A percentile compares a stretch with the other conserved stretches of the same genome.
phyloP scores from a whole-genome alignment of 2,888 invertebrate genomes.

The Neoascia interrupta region DNA sequence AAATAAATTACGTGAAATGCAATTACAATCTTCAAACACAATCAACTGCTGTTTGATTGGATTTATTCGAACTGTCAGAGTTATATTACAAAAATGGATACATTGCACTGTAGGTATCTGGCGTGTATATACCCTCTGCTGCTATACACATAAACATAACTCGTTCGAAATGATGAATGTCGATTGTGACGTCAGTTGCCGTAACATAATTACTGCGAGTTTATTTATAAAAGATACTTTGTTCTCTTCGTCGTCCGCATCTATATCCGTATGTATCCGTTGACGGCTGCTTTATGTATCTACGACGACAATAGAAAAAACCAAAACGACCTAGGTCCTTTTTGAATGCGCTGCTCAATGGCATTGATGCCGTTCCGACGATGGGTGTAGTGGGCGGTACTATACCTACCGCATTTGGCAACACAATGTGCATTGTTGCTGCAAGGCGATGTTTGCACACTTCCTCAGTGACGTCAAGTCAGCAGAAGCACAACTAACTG shows the following conservation, averaged over 20 bases:
- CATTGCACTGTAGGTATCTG: slow-evolving; percentile 25
- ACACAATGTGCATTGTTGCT: slow-evolving; percentile 49
- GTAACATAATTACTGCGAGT: slow-evolving; percentile 65
- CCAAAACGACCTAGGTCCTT: slow-evolving; percentile 47
- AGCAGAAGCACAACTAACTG: slow-evolving; percentile 32
- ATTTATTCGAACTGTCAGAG: slow-evolving; percentile 49
- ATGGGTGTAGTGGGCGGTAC: too few relatives aligned
- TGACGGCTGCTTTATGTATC: not conserved
- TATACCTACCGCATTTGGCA: slow-evolving; percentile 25
- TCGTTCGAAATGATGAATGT: slow-evolving; percentile 58
- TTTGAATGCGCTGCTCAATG: slow-evolving; percentile 60
- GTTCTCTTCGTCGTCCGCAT: slow-evolving; percentile 25
- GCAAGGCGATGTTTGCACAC: slow-evolving; percentile 35
- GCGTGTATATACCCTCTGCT: not conserved
- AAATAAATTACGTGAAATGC: slow-evolving; percentile 27
- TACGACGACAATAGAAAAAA: slow-evolving; percentile 4
- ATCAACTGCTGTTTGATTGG: slow-evolving; percentile 50
- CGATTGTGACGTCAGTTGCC: slow-evolving; percentile 67
- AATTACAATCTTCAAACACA: slow-evolving; percentile 46
- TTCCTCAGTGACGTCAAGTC: slow-evolving; percentile 60
- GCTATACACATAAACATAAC: slow-evolving; percentile 23
- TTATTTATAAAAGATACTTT: slow-evolving; percentile 57
- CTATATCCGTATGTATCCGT: slow-evolving; percentile 16
- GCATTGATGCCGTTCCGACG: slow-evolving; percentile 58
- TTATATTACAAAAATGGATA: slow-evolving; percentile 14